Evolutionary conservation across 2,888 invertebrate species (phyloP).

Genomic region (Sphaerophoria taeniata): DNA sequence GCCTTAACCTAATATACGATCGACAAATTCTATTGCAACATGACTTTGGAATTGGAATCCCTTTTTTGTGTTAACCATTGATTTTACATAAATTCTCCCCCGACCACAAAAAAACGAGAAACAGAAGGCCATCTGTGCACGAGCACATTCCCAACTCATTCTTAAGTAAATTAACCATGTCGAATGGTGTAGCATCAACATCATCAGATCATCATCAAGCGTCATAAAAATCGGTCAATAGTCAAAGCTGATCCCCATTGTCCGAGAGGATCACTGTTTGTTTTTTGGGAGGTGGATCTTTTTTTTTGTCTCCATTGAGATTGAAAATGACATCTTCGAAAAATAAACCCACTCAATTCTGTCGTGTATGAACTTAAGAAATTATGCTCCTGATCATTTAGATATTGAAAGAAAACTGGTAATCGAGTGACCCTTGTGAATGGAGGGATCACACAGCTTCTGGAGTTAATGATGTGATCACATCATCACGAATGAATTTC

Average conservation of each 20-base stretch:
- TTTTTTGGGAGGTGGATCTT: not conserved
- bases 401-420: constrained; percentile 32
- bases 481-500: constrained; percentile 51
- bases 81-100: constrained; percentile 37
- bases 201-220: constrained; percentile 65
- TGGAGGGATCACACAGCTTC: constrained; percentile 44
- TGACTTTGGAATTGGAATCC: constrained; percentile 14
- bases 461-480: constrained; percentile 60
- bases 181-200: constrained; percentile 70
- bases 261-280: constrained; percentile 28
- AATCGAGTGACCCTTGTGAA: constrained; percentile 44
- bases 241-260: constrained; percentile 53
- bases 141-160: constrained; percentile 33
- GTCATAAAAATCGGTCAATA: constrained; percentile 72
- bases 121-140: constrained; percentile 16
- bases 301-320: not conserved
- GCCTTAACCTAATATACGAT: constrained; percentile 60
- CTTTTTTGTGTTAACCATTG: constrained; percentile 25
- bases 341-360: constrained; percentile 28
- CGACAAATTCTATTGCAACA: constrained; percentile 54
- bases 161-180: constrained; percentile 68
- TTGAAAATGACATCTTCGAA: constrained; percentile 4
- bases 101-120: not conserved
- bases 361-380: constrained; percentile 30
- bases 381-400: constrained; percentile 50